Evolutionary conservation across 30 jellyfish, hydroid and myxozoan genomes (phyloP).

Genomic region (Turritopsis rubra): DNA sequence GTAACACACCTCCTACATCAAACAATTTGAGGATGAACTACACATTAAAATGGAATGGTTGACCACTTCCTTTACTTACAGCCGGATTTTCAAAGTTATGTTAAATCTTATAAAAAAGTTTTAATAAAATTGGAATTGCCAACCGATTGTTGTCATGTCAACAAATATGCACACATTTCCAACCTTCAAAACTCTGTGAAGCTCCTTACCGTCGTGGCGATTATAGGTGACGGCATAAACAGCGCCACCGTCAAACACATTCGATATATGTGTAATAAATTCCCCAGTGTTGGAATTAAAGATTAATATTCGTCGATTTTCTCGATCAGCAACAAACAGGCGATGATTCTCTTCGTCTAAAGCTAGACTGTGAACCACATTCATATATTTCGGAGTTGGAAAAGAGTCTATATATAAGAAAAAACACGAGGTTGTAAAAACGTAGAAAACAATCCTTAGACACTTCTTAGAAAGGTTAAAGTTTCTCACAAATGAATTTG

Average conservation of each 20-base stretch:
- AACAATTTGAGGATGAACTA: not conserved
- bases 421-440: not conserved
- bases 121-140: no score
- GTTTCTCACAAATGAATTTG: not conserved
- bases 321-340: conserved; percentile 92
- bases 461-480: not conserved
- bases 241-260: conserved; percentile 50
- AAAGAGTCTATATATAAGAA: not conserved
- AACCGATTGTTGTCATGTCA: no score
- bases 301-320: conserved; percentile 74
- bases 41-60: not conserved
- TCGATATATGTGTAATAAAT: conserved; percentile 23
- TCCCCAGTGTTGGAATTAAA: conserved; percentile 50
- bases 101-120: no score
- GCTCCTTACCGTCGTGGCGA: conserved; percentile 24
- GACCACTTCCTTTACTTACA: not conserved
- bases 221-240: conserved; percentile 69
- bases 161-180: no score
- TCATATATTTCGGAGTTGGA: conserved; percentile 44
- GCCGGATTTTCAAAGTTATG: no score
- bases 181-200: no score
- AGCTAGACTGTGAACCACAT: conserved; percentile 75
- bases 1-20: conserved; percentile 40
- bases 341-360: conserved; percentile 54
- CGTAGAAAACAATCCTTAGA: not conserved